These are phyloP conservation scores for Symphodus melops DNA, from an alignment of 2,113 vertebrate species.

Conservation along the genomic window DNA sequence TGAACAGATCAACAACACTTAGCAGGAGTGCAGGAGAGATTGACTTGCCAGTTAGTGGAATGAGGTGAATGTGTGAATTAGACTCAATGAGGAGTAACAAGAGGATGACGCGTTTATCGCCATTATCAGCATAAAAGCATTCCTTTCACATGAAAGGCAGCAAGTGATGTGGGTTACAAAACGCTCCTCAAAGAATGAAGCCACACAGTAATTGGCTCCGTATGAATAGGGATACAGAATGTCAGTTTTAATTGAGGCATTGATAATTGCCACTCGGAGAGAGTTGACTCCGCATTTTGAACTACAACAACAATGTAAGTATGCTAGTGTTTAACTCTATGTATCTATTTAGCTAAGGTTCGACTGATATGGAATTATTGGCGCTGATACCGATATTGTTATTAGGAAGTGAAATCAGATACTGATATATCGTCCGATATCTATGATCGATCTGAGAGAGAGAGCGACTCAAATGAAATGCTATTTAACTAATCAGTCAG, in stretches of 20 bases:
- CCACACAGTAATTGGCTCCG: conserved; percentile 32
- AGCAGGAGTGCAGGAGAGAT: conserved; percentile 36
- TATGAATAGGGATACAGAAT: conserved; percentile 39
- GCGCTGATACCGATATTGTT: too few species aligned
- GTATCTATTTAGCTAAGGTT: conserved; percentile 26
- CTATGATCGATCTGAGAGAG: too few species aligned
- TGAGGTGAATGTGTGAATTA: conserved; percentile 24
- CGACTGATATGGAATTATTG: too few species aligned
- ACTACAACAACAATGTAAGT: background rate
- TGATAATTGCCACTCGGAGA: conserved; percentile 39
- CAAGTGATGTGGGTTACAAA: conserved; percentile 8
- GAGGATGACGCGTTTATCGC: background rate
- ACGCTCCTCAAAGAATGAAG: conserved; percentile 20
- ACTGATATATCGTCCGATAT: too few species aligned
- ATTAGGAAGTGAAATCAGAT: too few species aligned
- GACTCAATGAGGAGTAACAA: background rate
- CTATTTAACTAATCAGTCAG: too few species aligned
- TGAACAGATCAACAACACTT: conserved; percentile 39
- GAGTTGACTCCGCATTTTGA: conserved; percentile 1
- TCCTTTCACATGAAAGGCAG: background rate
- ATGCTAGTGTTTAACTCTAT: background rate
- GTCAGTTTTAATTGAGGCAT: conserved; percentile 56
- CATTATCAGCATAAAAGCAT: conserved; percentile 13
- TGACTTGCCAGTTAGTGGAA: conserved; percentile 27
- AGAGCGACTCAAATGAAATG: too few species aligned